Evolutionary conservation across 2,797 vertebrate genomes (phyloP).

Genomic region (Lagodon rhomboides): DNA sequence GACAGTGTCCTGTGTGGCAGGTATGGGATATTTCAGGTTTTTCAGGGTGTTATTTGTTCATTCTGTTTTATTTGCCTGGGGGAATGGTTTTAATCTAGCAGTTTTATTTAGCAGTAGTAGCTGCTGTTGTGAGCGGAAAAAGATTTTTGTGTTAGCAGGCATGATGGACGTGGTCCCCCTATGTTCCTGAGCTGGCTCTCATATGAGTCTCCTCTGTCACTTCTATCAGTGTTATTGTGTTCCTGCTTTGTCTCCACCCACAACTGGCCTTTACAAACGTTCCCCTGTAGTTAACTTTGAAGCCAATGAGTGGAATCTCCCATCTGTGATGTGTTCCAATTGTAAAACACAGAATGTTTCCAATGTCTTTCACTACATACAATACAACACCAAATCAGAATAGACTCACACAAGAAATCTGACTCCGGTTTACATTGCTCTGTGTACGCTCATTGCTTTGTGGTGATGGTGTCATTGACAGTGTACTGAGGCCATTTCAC

Average conservation of each 20-base stretch:
- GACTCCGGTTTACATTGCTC: no score
- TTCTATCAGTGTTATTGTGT: background rate
- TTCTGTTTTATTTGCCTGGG: background rate
- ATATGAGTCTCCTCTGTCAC: background rate
- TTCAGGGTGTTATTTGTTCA: conserved; percentile 5
- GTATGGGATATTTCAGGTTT: conserved; percentile 3
- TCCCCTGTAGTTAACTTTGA: background rate
- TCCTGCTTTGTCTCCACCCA: background rate
- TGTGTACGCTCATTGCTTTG: background rate
- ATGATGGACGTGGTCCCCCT: background rate
- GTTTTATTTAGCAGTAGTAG: background rate
- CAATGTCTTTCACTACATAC: background rate
- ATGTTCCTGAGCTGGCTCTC: background rate
- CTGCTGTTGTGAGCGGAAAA: background rate
- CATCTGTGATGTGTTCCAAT: background rate
- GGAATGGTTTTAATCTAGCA: background rate
- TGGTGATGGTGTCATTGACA: background rate
- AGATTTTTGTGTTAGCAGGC: background rate
- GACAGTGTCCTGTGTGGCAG: background rate
- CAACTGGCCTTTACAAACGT: background rate
- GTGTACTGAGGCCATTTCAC: background rate
- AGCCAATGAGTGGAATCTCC: background rate
- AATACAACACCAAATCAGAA: background rate
- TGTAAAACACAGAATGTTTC: background rate
- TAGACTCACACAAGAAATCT: no score